Evolutionary conservation across 1,140 invertebrate genomes (phyloP), one percentile per base, ranked within the genome.

Genomic region (Zaprionus camerounensis): DNA sequence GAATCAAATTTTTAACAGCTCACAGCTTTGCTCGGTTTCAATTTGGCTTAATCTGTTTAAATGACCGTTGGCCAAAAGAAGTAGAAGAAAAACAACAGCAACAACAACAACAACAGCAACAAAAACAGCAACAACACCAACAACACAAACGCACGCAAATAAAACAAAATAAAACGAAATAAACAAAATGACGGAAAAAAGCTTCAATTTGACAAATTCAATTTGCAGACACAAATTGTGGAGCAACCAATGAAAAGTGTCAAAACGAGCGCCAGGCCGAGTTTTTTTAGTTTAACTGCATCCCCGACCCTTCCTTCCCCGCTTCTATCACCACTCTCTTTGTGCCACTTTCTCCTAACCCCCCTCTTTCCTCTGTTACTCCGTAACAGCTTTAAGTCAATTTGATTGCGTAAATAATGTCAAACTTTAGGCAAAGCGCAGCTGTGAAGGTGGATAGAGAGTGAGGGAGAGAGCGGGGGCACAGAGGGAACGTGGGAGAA

Each of bases 1-100:
- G 57, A 70, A 66, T 63, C 24, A 77, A 73, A 77, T 77, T 73
- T 69, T 61, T 68, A 53, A 63, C 74, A 72, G 74, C 57, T 76
- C 56, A 31, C 76, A 66, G 66, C 80, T 85, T 74, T 73, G 58
- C 41, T 64, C 71, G 53, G 9, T 87, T 88, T 81, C 81, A 88
- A 84, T 84, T 88, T 83, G 76, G 56, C 61, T 81, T 81, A 88
- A 88, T 84, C 81, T 84, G 71, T 79, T 81, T 78, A 79, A 81
- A 88, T 84, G 78, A 56, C 78, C 73, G 49, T 31, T 31, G 63
- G 57, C 51, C 31, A 59, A 65, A 36, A 24, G 28, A 61, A 56
- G 46, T 51, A 76, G 9, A 17, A 51, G 26, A 70, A 36, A n/a
- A 41, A 36, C 4, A 57, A 56, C 26, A 74, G 11, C 5, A 38